phyloP scores from a whole-genome alignment of 2,888 invertebrate genomes.

The Isoperla grammatica region DNA sequence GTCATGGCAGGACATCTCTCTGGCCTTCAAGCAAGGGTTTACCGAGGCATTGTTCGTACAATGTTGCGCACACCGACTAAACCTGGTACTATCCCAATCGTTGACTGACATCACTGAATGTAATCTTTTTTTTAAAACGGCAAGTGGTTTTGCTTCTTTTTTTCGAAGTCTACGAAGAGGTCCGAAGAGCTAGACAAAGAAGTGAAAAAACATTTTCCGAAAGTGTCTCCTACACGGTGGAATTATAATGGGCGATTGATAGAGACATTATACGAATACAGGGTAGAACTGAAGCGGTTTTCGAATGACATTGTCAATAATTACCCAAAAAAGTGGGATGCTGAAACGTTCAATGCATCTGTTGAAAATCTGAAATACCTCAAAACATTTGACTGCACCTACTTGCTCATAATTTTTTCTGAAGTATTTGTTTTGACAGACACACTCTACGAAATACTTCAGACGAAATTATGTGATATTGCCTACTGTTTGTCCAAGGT shows the following conservation, averaged over 20 bases:
- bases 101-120: not conserved
- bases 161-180: too few species aligned
- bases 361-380: too few species aligned
- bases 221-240: not conserved
- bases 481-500: too few species aligned
- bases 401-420: too few species aligned
- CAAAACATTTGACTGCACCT: too few species aligned
- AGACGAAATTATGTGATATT: too few species aligned
- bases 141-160: not conserved
- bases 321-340: too few species aligned
- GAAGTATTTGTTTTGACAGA: not conserved
- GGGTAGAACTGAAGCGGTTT: constrained; percentile 1
- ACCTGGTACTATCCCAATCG: not conserved
- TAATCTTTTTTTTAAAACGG: not conserved
- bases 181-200: not conserved
- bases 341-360: too few species aligned
- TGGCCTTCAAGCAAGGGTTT: not conserved
- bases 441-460: too few species aligned
- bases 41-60: constrained; percentile 3
- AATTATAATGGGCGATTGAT: not conserved
- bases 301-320: not conserved
- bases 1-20: constrained; percentile 3
- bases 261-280: constrained; percentile 4
- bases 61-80: constrained; percentile 4
- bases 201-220: constrained; percentile 3